Evolutionary conservation across 2,888 invertebrate species (phyloP).

Genomic region (Tyria jacobaeae): DNA sequence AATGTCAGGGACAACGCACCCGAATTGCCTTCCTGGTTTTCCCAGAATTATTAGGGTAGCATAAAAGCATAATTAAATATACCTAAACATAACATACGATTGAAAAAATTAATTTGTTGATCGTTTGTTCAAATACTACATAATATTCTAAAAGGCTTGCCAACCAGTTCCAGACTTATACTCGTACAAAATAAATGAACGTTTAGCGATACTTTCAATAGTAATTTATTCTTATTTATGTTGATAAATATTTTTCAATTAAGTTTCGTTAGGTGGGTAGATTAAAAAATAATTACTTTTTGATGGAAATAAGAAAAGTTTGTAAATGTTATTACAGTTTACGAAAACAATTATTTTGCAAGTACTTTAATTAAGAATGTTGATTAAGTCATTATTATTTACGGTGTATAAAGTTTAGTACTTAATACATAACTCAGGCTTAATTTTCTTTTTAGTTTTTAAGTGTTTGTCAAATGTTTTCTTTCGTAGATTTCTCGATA

Average conservation of each 20-base stretch:
- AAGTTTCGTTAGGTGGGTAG: slow-evolving; percentile 13
- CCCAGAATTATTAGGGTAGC: no score
- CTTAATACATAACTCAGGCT: neutral
- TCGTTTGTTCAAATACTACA: no score
- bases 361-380: slow-evolving; percentile 8
- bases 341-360: slow-evolving; percentile 15
- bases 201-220: neutral
- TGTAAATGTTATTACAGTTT: slow-evolving; percentile 14
- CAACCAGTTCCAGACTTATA: neutral
- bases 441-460: neutral
- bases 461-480: no score
- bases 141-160: no score
- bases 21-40: no score
- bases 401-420: neutral
- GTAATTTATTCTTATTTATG: slow-evolving; percentile 10
- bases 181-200: neutral
- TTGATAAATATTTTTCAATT: slow-evolving; percentile 14
- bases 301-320: slow-evolving; percentile 16
- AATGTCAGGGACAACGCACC: no score
- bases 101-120: no score
- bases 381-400: slow-evolving; percentile 8
- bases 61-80: no score
- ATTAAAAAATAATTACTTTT: slow-evolving; percentile 29
- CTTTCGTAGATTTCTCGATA: no score
- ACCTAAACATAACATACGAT: no score